Evolutionary conservation across 2,113 vertebrate species (phyloP).

Genomic region (Tretioscincus oriximinensis): DNA sequence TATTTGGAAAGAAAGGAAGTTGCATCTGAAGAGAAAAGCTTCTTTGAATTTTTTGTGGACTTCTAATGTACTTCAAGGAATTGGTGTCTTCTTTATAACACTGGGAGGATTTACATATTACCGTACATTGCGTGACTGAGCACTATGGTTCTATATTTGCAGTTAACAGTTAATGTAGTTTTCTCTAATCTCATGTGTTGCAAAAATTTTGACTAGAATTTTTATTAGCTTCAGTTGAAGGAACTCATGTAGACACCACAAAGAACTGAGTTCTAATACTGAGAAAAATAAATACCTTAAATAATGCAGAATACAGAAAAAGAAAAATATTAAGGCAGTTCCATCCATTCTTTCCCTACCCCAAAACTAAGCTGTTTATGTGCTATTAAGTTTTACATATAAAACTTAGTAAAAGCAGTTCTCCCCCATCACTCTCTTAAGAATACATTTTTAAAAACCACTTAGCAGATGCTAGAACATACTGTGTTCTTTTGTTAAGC

Average conservation of each 20-base stretch:
- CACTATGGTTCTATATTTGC: no score
- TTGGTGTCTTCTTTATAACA: neutral
- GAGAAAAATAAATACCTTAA: neutral
- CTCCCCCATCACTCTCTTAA: neutral
- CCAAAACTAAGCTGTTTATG: neutral
- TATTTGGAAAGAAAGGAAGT: no score
- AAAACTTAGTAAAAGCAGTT: slow-evolving; percentile 2
- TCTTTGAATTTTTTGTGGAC: neutral
- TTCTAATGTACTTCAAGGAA: neutral
- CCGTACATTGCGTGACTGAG: neutral
- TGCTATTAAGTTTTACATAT: slow-evolving; percentile 7
- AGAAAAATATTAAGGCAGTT: neutral
- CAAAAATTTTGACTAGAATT: no score
- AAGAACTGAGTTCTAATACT: neutral
- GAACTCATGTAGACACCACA: neutral
- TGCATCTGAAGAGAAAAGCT: no score
- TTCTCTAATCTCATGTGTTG: no score
- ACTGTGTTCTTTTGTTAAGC: slow-evolving; percentile 42
- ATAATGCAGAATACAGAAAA: no score
- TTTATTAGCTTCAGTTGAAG: neutral
- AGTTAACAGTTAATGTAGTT: no score
- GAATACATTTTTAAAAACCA: neutral
- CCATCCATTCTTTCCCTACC: neutral
- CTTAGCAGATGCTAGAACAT: slow-evolving; percentile 13
- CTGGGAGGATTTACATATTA: neutral